A percentile compares a stretch with the other conserved stretches of the same genome.
phyloP scores from a whole-genome alignment of 2,113 vertebrate genomes.

The Eulemur macaco region DNA sequence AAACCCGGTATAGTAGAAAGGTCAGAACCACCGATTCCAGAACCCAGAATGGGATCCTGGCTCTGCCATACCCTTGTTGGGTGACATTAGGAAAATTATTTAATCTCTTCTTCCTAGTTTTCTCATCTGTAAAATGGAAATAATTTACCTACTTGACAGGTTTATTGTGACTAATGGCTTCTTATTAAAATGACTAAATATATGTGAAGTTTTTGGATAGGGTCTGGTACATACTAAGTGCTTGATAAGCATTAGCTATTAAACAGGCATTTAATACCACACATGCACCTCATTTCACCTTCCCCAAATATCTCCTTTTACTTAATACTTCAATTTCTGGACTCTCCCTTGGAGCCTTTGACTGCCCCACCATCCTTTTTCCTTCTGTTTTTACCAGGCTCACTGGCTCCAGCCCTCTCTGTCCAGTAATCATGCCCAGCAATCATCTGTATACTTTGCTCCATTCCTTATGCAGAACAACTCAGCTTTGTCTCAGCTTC shows the following conservation, averaged over 20 bases:
- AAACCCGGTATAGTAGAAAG: not conserved
- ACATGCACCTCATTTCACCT: not conserved
- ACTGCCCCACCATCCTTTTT: too few relatives aligned
- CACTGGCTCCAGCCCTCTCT: too few relatives aligned
- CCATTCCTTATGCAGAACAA: not conserved
- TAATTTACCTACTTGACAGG: not conserved
- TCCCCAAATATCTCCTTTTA: not conserved
- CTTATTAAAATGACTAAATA: not conserved
- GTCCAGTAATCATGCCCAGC: not conserved
- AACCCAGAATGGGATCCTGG: not conserved
- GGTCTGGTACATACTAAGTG: not conserved
- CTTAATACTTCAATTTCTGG: not conserved
- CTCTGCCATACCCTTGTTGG: not conserved
- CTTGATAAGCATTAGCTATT: not conserved
- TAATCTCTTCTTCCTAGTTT: not conserved
- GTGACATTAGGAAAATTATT: not conserved
- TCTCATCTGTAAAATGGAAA: not conserved
- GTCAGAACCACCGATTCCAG: not conserved
- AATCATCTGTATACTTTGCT: not conserved
- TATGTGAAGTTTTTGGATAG: not conserved
- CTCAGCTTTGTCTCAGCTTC: not conserved
- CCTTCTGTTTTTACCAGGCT: not conserved
- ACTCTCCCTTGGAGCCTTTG: not conserved
- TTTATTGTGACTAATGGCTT: not conserved
- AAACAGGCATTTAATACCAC: not conserved